Evolutionary conservation across 2,888 invertebrate genomes (phyloP).

Genomic region (Melieria picta): DNA sequence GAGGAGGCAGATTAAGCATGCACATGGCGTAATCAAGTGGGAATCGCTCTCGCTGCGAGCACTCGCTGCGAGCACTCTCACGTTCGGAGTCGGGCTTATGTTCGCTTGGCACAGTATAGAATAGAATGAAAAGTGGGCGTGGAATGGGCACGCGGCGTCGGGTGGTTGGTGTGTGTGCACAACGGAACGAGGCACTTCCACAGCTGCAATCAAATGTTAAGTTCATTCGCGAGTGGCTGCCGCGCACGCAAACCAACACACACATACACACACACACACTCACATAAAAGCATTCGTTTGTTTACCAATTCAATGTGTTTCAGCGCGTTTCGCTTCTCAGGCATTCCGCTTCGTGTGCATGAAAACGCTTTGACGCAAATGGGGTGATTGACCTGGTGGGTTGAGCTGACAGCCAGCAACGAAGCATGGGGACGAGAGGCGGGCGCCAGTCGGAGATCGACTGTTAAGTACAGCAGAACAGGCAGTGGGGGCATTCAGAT

Average conservation of each 20-base stretch:
- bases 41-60: no score
- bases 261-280: neutral
- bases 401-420: neutral
- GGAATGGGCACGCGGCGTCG: no score
- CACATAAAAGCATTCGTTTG: neutral
- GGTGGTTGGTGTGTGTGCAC: neutral
- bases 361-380: slow-evolving; percentile 33
- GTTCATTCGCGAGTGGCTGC: neutral
- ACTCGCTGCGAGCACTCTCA: neutral
- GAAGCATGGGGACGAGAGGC: neutral
- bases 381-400: slow-evolving; percentile 34
- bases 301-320: neutral
- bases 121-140: no score
- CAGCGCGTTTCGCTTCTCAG: neutral
- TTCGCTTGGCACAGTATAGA: neutral
- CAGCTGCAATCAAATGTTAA: neutral
- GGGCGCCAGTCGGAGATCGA: neutral
- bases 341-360: slow-evolving; percentile 2
- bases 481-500: no score
- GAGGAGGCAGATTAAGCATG: no score
- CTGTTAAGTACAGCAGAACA: neutral
- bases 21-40: no score
- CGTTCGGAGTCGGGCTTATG: neutral
- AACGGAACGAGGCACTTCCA: neutral
- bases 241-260: neutral